Conservation (phyloP, 2,797 vertebrate species). For the Acanthopagrus latus region DNA sequence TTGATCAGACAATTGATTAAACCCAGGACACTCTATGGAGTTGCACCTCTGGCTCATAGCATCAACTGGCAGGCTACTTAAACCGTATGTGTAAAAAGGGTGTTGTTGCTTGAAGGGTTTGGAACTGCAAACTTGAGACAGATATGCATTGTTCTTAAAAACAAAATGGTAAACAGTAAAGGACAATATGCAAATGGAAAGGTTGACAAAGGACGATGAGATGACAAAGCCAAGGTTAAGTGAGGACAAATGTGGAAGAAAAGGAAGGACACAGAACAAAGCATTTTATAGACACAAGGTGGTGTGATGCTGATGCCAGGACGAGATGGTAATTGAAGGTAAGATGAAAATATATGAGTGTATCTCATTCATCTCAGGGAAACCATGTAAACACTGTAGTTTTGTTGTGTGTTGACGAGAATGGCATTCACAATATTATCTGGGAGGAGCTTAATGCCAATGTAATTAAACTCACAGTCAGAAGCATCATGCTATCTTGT, state of each 20-base stretch:
- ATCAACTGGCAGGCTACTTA: conserved; percentile 58
- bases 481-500: conserved; percentile 6
- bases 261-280: not conserved
- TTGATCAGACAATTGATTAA: conserved; percentile 82
- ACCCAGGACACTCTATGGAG: conserved; percentile 66
- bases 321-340: conserved; percentile 13
- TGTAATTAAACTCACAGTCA: conserved; percentile 50
- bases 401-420: too few relatives aligned
- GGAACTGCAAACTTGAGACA: conserved; percentile 7
- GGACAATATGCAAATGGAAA: not conserved
- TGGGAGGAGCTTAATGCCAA: too few relatives aligned
- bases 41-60: conserved; percentile 63
- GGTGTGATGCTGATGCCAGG: conserved; percentile 15
- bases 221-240: conserved; percentile 11
- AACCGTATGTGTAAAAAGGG: conserved; percentile 13
- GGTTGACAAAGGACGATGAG: not conserved
- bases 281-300: conserved; percentile 8
- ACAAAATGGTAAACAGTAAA: not conserved
- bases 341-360: conserved; percentile 25
- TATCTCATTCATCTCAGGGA: conserved; percentile 2
- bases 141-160: not conserved
- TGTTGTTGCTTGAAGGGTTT: conserved; percentile 11
- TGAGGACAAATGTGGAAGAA: not conserved
- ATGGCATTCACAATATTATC: not conserved
- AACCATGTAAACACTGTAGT: conserved; percentile 30